These are phyloP conservation scores for Lacanobia oleracea DNA, from an alignment of 2,888 invertebrate genomes.

Conservation along the genomic window DNA sequence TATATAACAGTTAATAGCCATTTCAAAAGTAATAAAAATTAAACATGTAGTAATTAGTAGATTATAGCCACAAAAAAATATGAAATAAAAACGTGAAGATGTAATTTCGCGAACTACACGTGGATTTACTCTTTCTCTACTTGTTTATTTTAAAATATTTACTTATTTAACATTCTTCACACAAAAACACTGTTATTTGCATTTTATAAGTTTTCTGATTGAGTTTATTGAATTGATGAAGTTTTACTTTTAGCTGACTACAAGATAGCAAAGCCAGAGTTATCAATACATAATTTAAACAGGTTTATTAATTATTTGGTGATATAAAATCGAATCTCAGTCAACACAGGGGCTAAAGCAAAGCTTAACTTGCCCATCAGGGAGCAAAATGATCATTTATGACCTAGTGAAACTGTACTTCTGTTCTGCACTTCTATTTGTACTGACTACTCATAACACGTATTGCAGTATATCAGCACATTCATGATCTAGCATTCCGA, in stretches of 20 bases:
- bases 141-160: not conserved
- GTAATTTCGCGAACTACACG: not conserved
- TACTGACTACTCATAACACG: not conserved
- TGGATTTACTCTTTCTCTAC: no score
- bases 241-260: not conserved
- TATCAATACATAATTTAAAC: not conserved
- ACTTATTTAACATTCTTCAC: not conserved
- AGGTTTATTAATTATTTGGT: not conserved
- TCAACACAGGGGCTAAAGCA: not conserved
- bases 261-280: not conserved
- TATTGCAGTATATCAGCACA: conserved; percentile 8
- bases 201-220: not conserved
- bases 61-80: no score
- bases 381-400: not conserved
- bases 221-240: not conserved
- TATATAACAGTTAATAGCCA: no score
- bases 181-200: not conserved
- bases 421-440: not conserved
- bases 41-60: no score
- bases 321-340: not conserved
- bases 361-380: not conserved
- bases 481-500: conserved; percentile 1
- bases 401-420: not conserved
- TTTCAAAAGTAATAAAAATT: no score
- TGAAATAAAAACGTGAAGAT: not conserved